Evolutionary conservation across 1,140 invertebrate genomes (phyloP), one percentile per base, ranked within the genome.

Genomic region (Adelges cooleyi): DNA sequence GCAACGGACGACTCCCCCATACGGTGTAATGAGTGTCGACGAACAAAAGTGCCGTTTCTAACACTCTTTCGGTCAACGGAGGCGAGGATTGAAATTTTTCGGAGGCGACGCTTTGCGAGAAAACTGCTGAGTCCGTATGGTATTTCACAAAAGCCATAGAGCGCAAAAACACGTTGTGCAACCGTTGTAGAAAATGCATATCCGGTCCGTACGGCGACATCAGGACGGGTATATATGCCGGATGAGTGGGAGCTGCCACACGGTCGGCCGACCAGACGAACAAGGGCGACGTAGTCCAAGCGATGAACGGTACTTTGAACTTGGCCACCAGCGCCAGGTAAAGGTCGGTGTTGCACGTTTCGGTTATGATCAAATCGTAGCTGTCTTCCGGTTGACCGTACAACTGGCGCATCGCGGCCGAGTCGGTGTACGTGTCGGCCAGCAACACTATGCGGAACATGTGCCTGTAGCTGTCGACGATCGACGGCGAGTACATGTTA

Each of bases 181-280:
- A n/a, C 9, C 66, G 54, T 38, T 67, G 42, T 13, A n/a, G 40
- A 3, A 62, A 52, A 25, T 23, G 22, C 33, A 59, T 65, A 4
- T 48, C 11, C 4, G 36, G 17, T 17, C 40, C 52, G 54, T 50
- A 29, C 17, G 29, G 13, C 23, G 59, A 53, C 51, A 54, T 62
- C 1, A 65, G 38, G 9, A 66, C 66, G 2, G 70, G 70, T 18
- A 71, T 62, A 29, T 70, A 70, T 2, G 68, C 53, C 1, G 70
- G 69, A 53, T 69, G 68, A 20, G 53, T 54, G 0, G 70, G 65
- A 23, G 66, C 52, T 0, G 65, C 69, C 38, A 71, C 68, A 38
- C 78, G 73, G 15, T 77, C 72, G 33, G 77, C 78, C 52, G 80
- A 77, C 80, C 80, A 86, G 10, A 82, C 76, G 76, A 84, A 79